A percentile compares a stretch with the other conserved stretches of the same genome.
Conservation (phyloP, 2,888 invertebrate species). For the Andrena praecox region DNA sequence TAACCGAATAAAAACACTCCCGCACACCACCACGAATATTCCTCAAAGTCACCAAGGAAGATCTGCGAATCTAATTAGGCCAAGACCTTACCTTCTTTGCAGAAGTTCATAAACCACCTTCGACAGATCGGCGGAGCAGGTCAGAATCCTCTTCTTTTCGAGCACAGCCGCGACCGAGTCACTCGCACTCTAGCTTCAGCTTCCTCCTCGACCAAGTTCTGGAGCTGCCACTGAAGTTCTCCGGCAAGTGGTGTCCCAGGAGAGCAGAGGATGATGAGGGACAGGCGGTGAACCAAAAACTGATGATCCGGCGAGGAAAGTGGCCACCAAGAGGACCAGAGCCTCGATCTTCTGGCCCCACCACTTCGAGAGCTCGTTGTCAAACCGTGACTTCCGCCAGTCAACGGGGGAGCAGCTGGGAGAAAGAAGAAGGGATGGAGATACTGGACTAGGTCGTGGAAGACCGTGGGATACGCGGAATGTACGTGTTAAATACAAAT, state of each 20-base stretch:
- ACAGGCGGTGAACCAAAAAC: conserved; percentile 75
- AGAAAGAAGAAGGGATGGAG: conserved; percentile 24
- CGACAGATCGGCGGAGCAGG: not conserved
- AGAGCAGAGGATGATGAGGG: conserved; percentile 41
- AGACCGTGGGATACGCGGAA: not conserved
- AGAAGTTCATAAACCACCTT: not conserved
- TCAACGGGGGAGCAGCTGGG: not conserved
- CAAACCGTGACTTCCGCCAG: conserved; percentile 17
- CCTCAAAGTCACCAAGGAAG: not conserved
- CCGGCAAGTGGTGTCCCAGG: not conserved
- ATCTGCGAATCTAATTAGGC: not conserved
- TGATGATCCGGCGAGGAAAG: conserved; percentile 61
- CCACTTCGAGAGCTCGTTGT: conserved; percentile 20
- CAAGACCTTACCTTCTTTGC: not conserved
- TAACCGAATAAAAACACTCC: not conserved
- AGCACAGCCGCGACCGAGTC: not conserved
- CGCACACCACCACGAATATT: not conserved
- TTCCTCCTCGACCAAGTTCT: not conserved
- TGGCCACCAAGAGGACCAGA: conserved; percentile 63
- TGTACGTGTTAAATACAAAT: too few relatives aligned
- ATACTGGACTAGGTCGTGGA: conserved; percentile 13
- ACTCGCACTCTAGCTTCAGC: not conserved
- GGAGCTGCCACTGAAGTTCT: not conserved
- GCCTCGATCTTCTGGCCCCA: conserved; percentile 52
- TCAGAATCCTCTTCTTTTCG: not conserved